Percentiles rank a stretch among this genome's conserved stretches.
phyloP scores from a whole-genome alignment of 2,888 invertebrate genomes.

The Polydrusus tereticollis region DNA sequence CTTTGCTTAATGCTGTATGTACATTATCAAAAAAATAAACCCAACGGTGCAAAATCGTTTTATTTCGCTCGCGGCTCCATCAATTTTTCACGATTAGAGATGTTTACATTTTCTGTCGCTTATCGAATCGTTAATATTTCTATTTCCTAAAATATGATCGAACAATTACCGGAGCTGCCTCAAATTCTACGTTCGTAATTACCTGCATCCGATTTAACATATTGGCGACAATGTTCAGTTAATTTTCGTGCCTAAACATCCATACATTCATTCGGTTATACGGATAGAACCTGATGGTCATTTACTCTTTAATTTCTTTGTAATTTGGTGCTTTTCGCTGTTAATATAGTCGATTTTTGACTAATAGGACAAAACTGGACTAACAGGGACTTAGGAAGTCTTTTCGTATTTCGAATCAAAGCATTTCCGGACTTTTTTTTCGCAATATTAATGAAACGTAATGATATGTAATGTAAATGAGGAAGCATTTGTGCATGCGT shows the following conservation, averaged over 20 bases:
- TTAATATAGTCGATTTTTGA: neutral
- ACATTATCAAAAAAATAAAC: too few species aligned
- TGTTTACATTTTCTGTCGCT: constrained; percentile 34
- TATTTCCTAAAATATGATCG: constrained; percentile 50
- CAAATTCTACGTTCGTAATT: constrained; percentile 43
- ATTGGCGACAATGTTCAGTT: constrained; percentile 46
- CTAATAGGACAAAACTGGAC: too few species aligned
- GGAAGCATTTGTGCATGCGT: too few species aligned
- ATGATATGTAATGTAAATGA: too few species aligned
- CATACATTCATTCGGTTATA: constrained; percentile 29
- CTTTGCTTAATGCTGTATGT: too few species aligned
- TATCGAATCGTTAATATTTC: constrained; percentile 45
- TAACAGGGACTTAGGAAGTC: too few species aligned
- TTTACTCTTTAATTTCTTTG: constrained; percentile 8
- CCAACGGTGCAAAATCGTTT: neutral
- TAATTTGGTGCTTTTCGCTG: constrained; percentile 13
- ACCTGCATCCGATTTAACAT: constrained; percentile 42
- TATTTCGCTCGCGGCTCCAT: constrained; percentile 1
- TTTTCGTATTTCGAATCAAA: too few species aligned
- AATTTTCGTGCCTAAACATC: constrained; percentile 44
- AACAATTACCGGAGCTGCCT: constrained; percentile 47
- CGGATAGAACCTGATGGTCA: constrained; percentile 32
- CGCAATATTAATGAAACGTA: too few species aligned
- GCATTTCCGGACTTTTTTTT: too few species aligned
- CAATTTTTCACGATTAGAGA: constrained; percentile 40